Percentiles rank a stretch among this genome's conserved stretches.
phyloP scores from a whole-genome alignment of 1,140 invertebrate species.

The Patella vulgata region DNA sequence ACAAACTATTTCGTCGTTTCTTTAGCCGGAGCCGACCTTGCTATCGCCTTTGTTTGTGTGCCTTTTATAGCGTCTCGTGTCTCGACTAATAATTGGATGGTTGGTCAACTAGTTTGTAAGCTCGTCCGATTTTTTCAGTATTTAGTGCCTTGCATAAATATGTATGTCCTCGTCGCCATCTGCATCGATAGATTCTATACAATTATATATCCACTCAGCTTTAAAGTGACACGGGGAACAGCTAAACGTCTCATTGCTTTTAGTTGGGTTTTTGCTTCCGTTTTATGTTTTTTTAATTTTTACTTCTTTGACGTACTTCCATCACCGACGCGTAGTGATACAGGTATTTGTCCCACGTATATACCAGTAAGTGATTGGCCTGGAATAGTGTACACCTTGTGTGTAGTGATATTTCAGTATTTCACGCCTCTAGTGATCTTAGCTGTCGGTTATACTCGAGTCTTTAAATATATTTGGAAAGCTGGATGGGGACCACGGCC shows the following conservation, averaged over 20 bases:
- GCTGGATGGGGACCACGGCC: constrained; percentile 23
- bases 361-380: constrained; percentile 25
- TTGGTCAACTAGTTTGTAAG: constrained; percentile 48
- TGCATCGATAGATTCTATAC: constrained; percentile 57
- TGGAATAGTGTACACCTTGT: constrained; percentile 31
- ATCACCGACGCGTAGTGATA: neutral
- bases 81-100: constrained; percentile 39
- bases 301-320: constrained; percentile 39
- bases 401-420: constrained; percentile 34
- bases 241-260: constrained; percentile 48
- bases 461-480: constrained; percentile 47
- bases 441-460: constrained; percentile 31
- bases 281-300: constrained; percentile 34
- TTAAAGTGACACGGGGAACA: constrained; percentile 54
- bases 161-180: constrained; percentile 45
- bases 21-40: constrained; percentile 43
- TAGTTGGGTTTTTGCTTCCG: constrained; percentile 32
- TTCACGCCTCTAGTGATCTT: constrained; percentile 33
- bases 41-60: constrained; percentile 28
- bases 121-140: constrained; percentile 47
- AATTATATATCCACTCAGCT: constrained; percentile 58
- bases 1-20: constrained; percentile 60
- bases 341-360: constrained; percentile 36
- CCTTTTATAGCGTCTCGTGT: constrained; percentile 40
- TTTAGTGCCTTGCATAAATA: constrained; percentile 25